Evolutionary conservation across 1,140 invertebrate genomes (phyloP).

Genomic region (Lethrus apterus): DNA sequence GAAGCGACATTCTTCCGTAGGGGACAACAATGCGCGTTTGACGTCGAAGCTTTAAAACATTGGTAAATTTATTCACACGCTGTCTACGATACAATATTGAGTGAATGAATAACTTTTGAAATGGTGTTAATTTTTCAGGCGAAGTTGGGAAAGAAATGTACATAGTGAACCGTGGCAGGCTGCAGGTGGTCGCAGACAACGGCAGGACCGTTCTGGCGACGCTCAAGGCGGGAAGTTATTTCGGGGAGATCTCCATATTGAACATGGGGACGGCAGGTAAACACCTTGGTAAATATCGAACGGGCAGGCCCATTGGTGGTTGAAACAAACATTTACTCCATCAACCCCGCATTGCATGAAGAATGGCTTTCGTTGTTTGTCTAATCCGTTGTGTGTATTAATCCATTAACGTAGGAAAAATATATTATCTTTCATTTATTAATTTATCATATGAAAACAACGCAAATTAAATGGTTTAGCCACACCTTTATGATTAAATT

Average conservation of each 20-base stretch:
- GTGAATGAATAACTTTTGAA: too few species aligned
- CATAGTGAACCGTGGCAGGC: conserved; percentile 92
- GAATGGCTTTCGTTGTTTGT: too few species aligned
- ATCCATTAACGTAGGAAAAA: too few species aligned
- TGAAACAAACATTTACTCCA: conserved; percentile 8
- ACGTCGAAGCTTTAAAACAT: too few species aligned
- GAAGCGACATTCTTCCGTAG: too few species aligned
- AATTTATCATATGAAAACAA: background rate
- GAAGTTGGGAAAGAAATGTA: conserved; percentile 99
- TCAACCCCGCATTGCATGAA: conserved; percentile 9
- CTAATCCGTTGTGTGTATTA: too few species aligned
- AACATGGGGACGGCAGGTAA: conserved; percentile 99
- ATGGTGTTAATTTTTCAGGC: too few species aligned
- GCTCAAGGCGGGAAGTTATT: conserved; percentile 95
- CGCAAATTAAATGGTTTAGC: background rate
- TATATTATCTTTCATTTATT: background rate
- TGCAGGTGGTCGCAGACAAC: conserved; percentile 96
- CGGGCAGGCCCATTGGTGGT: conserved; percentile 40
- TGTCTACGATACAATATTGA: too few species aligned
- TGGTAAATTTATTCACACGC: too few species aligned
- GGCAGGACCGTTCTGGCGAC: conserved; percentile 95
- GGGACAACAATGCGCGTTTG: too few species aligned
- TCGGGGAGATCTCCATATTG: conserved; percentile 99
- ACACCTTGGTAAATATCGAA: conserved; percentile 85
- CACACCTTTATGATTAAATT: background rate